Percentiles rank a stretch among this genome's conserved stretches.
Evolutionary conservation across 2,888 invertebrate species (phyloP).

Genomic region (Anarsia innoxiella): DNA sequence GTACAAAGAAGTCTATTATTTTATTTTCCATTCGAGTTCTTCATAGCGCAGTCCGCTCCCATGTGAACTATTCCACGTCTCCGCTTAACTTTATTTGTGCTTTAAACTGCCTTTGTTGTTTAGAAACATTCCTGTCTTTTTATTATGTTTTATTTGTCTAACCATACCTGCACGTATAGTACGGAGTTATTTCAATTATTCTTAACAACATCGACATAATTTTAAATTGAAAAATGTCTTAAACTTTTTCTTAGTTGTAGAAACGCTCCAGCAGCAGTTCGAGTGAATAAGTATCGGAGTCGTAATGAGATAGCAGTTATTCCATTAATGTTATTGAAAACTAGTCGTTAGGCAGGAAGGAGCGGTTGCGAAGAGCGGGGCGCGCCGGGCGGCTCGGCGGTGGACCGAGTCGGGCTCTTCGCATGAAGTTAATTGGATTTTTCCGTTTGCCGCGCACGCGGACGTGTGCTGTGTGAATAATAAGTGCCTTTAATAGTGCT

Average conservation of each 20-base stretch:
- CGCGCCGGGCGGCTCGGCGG: conserved; percentile 3
- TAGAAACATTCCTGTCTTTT: conserved; percentile 20
- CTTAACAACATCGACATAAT: no score
- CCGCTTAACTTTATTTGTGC: conserved; percentile 29
- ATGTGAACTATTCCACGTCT: conserved; percentile 23
- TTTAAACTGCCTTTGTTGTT: conserved; percentile 30
- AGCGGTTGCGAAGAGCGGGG: conserved; percentile 26
- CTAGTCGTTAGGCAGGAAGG: conserved; percentile 49
- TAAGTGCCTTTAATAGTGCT: conserved; percentile 54
- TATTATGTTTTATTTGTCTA: neutral
- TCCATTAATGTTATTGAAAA: conserved; percentile 61
- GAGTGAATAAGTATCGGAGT: conserved; percentile 19
- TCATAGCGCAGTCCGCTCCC: conserved; percentile 21
- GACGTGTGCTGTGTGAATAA: conserved; percentile 61
- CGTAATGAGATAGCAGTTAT: conserved; percentile 39
- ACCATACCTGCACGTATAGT: neutral
- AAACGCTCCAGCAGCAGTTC: neutral
- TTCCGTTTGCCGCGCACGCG: conserved; percentile 59
- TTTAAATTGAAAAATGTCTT: neutral
- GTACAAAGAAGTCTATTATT: conserved; percentile 21
- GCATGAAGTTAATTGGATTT: conserved; percentile 70
- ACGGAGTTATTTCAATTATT: no score
- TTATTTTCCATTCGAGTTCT: conserved; percentile 21
- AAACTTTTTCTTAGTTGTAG: neutral
- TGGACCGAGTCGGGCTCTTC: conserved; percentile 25